These are phyloP conservation scores for Coranthus polyacanthus DNA, from an alignment of 2,797 vertebrate genomes.

Conservation along the genomic window DNA sequence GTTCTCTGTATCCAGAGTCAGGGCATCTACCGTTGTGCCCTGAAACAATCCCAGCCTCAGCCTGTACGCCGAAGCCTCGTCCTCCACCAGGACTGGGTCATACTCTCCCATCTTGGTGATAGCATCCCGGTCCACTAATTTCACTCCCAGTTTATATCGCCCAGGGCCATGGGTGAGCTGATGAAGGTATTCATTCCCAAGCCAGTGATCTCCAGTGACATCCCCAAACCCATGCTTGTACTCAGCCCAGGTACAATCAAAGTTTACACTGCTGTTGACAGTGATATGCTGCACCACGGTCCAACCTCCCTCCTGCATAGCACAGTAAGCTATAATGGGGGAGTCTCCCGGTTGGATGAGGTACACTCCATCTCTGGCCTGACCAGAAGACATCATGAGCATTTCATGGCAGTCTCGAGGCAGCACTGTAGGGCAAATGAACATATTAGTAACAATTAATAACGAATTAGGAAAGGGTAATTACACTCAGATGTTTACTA, in stretches of 20 bases:
- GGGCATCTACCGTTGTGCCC: constrained; percentile 87
- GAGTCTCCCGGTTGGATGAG: constrained; percentile 86
- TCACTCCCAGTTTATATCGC: constrained; percentile 86
- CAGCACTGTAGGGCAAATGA: constrained; percentile 75
- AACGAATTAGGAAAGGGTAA: no score
- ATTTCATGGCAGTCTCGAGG: constrained; percentile 90
- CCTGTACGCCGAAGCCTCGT: constrained; percentile 83
- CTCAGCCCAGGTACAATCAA: constrained; percentile 89
- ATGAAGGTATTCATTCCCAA: constrained; percentile 90
- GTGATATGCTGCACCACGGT: constrained; percentile 91
- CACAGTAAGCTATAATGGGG: constrained; percentile 85
- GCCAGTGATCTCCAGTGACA: constrained; percentile 87
- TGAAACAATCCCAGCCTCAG: constrained; percentile 88
- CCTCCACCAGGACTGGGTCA: constrained; percentile 87
- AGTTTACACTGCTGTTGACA: constrained; percentile 87
- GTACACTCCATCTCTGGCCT: constrained; percentile 87
- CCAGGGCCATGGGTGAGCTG: constrained; percentile 82
- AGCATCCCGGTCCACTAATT: constrained; percentile 86
- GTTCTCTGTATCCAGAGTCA: constrained; percentile 89
- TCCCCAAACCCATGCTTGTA: constrained; percentile 88
- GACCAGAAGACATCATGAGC: constrained; percentile 85
- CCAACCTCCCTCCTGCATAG: constrained; percentile 92
- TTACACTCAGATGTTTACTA: background rate
- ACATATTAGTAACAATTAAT: constrained; percentile 12
- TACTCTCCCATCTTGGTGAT: constrained; percentile 86